Percentiles rank a stretch among this genome's conserved stretches.
Evolutionary conservation across 2,113 vertebrate species (phyloP).

Genomic region (Silurus meridionalis): DNA sequence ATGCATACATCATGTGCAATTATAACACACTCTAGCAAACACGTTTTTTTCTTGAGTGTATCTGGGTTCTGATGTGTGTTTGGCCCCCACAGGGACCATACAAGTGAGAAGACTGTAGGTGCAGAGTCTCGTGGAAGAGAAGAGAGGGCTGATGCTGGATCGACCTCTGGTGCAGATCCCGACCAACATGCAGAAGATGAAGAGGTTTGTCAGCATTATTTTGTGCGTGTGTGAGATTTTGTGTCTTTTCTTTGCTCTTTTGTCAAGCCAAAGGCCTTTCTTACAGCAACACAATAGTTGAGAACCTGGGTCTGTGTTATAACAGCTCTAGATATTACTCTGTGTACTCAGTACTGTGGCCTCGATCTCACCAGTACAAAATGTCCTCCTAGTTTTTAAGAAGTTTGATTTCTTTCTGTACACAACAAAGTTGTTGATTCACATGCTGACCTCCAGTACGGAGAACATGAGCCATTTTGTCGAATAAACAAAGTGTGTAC

Average conservation of each 20-base stretch:
- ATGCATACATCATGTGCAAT: neutral
- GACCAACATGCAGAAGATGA: conserved; percentile 42
- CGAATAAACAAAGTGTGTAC: conserved; percentile 26
- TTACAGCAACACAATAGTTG: neutral
- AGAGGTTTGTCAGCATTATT: conserved; percentile 34
- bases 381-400: conserved; percentile 3
- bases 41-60: neutral
- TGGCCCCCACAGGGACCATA: conserved; percentile 9
- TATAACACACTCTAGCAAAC: neutral
- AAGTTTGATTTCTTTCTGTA: conserved; percentile 4
- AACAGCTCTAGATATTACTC: neutral
- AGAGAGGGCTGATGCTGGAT: conserved; percentile 31
- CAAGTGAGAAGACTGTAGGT: conserved; percentile 29
- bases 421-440: conserved; percentile 1
- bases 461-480: conserved; percentile 25
- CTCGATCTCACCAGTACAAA: neutral
- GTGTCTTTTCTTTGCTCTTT: neutral
- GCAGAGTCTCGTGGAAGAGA: conserved; percentile 37
- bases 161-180: conserved; percentile 19
- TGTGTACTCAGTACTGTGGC: neutral
- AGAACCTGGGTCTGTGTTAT: neutral
- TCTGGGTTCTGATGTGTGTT: neutral
- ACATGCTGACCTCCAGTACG: neutral
- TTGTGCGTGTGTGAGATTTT: conserved; percentile 18
- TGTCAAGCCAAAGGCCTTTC: neutral